phyloP scores from a whole-genome alignment of 35 echinoderm and acorn worm genomes.

The Lytechinus pictus region DNA sequence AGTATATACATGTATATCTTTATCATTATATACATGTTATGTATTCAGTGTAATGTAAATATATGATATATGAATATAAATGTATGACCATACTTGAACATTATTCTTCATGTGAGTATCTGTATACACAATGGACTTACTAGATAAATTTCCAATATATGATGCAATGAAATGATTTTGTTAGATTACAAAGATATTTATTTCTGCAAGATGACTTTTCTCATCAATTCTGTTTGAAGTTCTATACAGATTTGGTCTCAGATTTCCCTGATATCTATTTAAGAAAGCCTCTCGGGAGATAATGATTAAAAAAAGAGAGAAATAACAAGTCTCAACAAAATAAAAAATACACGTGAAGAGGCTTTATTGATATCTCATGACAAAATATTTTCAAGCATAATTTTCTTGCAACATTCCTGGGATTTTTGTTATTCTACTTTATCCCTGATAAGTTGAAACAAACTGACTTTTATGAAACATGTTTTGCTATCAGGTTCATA shows the following conservation, averaged over 20 bases:
- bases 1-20: slow-evolving; percentile 8
- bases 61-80: not conserved
- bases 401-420: not conserved
- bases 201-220: not conserved
- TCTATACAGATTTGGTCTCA: not conserved
- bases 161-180: not conserved
- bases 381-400: not conserved
- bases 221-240: not conserved
- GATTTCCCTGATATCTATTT: not conserved
- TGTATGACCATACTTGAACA: not conserved
- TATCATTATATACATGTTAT: not conserved
- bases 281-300: not conserved
- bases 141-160: not conserved
- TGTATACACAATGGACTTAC: not conserved
- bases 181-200: not conserved
- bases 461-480: not conserved
- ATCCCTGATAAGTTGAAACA: not conserved
- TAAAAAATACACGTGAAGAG: not conserved
- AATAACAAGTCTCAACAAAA: not conserved
- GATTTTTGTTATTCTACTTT: not conserved
- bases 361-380: not conserved
- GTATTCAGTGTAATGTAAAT: slow-evolving; percentile 3
- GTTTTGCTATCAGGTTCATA: not conserved
- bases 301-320: not conserved
- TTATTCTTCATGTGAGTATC: not conserved